phyloP scores from a whole-genome alignment of 2,888 invertebrate genomes.

The Nemapogon koenigi region DNA sequence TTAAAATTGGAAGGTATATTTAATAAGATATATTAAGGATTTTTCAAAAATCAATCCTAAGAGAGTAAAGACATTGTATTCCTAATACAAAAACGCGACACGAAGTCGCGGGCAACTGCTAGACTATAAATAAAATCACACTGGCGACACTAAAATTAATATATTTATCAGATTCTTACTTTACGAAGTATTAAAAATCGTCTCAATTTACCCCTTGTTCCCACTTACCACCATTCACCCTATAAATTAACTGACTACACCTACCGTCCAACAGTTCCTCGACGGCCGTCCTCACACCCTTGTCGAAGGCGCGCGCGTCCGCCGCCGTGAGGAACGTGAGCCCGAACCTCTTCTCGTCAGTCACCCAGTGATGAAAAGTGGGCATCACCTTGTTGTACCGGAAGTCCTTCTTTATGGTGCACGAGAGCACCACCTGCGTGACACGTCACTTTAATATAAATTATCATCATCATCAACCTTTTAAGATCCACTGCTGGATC shows the following conservation, averaged over 20 bases:
- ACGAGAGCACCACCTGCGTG: conserved; percentile 86
- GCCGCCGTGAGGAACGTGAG: conserved; percentile 96
- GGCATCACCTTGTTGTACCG: conserved; percentile 98
- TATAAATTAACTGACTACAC: conserved; percentile 20
- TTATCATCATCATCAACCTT: too few relatives aligned
- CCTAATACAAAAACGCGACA: too few relatives aligned
- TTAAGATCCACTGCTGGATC: too few relatives aligned
- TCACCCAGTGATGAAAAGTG: conserved; percentile 98
- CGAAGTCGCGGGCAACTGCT: conserved; percentile 17
- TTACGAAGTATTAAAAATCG: background rate
- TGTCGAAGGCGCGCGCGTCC: conserved; percentile 93
- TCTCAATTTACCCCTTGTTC: background rate
- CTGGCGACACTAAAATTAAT: background rate
- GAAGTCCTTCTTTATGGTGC: conserved; percentile 94
- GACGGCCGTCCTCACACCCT: conserved; percentile 87
- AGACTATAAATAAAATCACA: background rate
- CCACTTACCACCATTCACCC: background rate
- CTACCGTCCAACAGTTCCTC: conserved; percentile 92
- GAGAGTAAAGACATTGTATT: too few relatives aligned
- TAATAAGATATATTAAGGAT: too few relatives aligned
- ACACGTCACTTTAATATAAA: background rate
- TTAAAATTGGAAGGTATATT: too few relatives aligned
- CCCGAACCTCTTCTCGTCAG: conserved; percentile 93
- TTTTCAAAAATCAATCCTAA: too few relatives aligned
- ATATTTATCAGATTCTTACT: background rate